These are phyloP conservation scores for Parascotia fuliginaria DNA, from an alignment of 2,888 invertebrate genomes.

Conservation along the genomic window DNA sequence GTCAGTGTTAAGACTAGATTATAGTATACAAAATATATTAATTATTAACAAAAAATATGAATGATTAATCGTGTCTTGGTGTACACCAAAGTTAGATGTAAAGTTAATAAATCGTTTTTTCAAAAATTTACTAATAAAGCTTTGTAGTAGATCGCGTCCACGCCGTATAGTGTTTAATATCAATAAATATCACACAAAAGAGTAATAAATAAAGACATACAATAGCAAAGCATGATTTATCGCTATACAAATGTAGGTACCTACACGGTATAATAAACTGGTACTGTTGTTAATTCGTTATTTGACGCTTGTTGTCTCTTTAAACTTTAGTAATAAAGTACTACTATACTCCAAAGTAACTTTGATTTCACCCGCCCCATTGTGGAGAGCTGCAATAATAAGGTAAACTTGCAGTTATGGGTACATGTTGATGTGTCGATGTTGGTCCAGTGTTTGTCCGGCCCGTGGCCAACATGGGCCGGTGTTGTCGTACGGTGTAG, in stretches of 20 bases:
- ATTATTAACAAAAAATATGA: conserved; percentile 48
- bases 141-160: conserved; percentile 68
- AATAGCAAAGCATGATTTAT: conserved; percentile 66
- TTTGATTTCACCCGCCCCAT: conserved; percentile 82
- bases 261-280: conserved; percentile 44
- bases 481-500: conserved; percentile 74
- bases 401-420: conserved; percentile 73
- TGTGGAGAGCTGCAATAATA: conserved; percentile 75
- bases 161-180: conserved; percentile 63
- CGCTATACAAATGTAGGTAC: conserved; percentile 48
- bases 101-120: conserved; percentile 56
- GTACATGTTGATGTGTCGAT: conserved; percentile 63
- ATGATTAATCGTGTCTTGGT: conserved; percentile 66
- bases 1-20: conserved; percentile 68
- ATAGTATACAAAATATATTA: conserved; percentile 51
- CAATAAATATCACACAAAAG: conserved; percentile 41
- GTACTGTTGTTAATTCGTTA: conserved; percentile 53
- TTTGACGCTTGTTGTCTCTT: conserved; percentile 75
- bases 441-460: conserved; percentile 65
- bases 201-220: conserved; percentile 11
- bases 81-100: conserved; percentile 68
- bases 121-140: conserved; percentile 64
- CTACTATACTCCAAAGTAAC: conserved; percentile 82
- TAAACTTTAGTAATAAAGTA: conserved; percentile 83
- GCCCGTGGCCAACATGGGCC: conserved; percentile 52